Percentiles rank a stretch among this genome's conserved stretches.
These are phyloP conservation scores for Trichonephila inaurata DNA, from an alignment of 1,140 invertebrate genomes.

Conservation along the genomic window DNA sequence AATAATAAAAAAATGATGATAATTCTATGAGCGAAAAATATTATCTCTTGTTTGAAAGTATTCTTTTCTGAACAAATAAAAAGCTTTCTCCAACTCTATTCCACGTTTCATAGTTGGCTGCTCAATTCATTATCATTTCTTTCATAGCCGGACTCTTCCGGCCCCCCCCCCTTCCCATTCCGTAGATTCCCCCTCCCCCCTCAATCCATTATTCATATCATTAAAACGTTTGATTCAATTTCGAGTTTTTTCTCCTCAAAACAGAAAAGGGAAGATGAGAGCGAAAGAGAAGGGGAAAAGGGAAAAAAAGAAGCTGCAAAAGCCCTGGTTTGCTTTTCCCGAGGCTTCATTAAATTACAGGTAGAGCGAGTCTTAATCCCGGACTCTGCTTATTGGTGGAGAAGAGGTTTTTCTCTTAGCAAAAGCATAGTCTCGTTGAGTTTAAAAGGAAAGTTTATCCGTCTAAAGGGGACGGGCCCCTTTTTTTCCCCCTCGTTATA, in stretches of 20 bases:
- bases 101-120: constrained; percentile 34
- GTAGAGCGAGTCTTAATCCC: constrained; percentile 54
- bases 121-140: constrained; percentile 64
- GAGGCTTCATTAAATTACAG: constrained; percentile 68
- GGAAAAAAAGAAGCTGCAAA: not conserved
- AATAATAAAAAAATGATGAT: not conserved
- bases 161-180: not conserved
- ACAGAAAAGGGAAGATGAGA: not conserved
- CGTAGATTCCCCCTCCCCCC: not conserved
- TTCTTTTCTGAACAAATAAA: constrained; percentile 8
- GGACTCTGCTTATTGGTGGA: not conserved
- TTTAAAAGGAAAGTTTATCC: constrained; percentile 40
- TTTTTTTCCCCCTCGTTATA: constrained; percentile 20
- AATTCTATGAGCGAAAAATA: constrained; percentile 29
- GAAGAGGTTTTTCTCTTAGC: not conserved
- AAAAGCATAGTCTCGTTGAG: constrained; percentile 44
- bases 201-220: constrained; percentile 70
- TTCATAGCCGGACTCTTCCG: not conserved
- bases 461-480: not conserved
- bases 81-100: constrained; percentile 14
- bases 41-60: constrained; percentile 5
- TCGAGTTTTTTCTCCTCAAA: constrained; percentile 36
- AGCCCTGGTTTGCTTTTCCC: not conserved
- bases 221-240: constrained; percentile 70
- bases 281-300: not conserved